Conservation (phyloP, 2,113 vertebrate species). For the Brachyistius frenatus region DNA sequence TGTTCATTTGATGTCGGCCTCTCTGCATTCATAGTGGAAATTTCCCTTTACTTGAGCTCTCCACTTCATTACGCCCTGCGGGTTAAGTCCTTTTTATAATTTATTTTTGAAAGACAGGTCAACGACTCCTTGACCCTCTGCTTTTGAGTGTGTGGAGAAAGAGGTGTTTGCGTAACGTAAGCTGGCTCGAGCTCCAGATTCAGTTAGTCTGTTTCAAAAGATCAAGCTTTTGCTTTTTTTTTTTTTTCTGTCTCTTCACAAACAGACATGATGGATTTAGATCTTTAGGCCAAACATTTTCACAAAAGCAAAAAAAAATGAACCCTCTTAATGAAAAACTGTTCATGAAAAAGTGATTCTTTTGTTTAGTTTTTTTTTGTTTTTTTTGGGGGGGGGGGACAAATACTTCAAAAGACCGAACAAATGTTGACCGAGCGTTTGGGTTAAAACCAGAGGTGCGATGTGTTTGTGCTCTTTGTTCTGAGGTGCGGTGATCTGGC, state of each 20-base stretch:
- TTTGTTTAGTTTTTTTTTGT: too few relatives aligned
- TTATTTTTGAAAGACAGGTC: conserved; percentile 32
- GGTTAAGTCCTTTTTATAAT: conserved; percentile 2
- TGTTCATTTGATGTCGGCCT: conserved; percentile 31
- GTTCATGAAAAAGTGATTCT: conserved; percentile 8
- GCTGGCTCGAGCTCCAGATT: conserved; percentile 40
- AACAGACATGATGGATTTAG: conserved; percentile 37
- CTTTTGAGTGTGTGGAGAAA: conserved; percentile 30
- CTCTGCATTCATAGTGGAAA: conserved; percentile 25
- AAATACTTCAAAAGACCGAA: conserved; percentile 31
- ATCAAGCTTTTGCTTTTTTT: conserved; percentile 16
- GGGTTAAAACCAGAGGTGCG: conserved; percentile 18
- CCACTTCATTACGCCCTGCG: neutral
- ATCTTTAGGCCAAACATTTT: conserved; percentile 31
- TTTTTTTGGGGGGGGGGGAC: neutral
- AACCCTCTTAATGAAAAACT: neutral
- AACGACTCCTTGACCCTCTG: conserved; percentile 57
- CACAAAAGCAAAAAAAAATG: conserved; percentile 13
- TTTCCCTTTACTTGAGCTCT: conserved; percentile 12
- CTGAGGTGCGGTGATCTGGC: conserved; percentile 19
- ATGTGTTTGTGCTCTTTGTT: conserved; percentile 38
- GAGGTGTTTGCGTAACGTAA: conserved; percentile 40
- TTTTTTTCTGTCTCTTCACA: conserved; percentile 28
- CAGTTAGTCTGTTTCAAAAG: conserved; percentile 38
- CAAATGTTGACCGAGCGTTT: neutral